Evolutionary conservation across 2,888 invertebrate genomes (phyloP), one percentile per base, ranked within the genome.

Genomic region (Cryptosula pallasiana): DNA sequence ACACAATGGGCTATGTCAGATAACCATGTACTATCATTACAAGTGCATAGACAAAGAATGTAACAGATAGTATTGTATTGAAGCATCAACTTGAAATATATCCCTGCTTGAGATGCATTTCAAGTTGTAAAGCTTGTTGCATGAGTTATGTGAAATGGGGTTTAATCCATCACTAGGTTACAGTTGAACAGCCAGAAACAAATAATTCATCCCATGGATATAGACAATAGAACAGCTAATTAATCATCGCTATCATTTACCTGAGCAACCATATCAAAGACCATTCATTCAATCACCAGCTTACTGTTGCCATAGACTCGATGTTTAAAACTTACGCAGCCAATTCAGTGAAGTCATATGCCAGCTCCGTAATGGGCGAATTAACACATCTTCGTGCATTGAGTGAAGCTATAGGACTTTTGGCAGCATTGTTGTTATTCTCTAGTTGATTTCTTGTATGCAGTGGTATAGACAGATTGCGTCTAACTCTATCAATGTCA

Each of bases 311-410:
- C n/a, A n/a, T n/a, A n/a, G n/a, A n/a, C n/a, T n/a, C n/a, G n/a
- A n/a, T n/a, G n/a, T n/a, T n/a, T n/a, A n/a, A n/a, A n/a, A 63
- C 63, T 32, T n/a, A 63, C 63, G 63, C 63, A 32, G 63, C 63
- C 9, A 63, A 32, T n/a, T 63, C 63, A 5, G 63, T 63, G 34
- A 63, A 63, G n/a, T 63, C 27, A 32, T 63, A 23, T 16, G 63
- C 27, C 9, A 63, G 27, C n/a, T 63, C 63, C 16, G 63, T 63
- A 25, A 63, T n/a, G n/a, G 63, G 63, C 2, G 63, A 63, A 63
- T 63, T 32, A 2, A 27, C 63, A 63, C 32, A 25, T 63, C 32
- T 27, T 5, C 63, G 2, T 3, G 13, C 63, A 3, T 5, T 13
- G 2, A 63, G 3, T 63, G 27, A 3, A 5, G 32, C 1, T 32